Evolutionary conservation across 2,113 vertebrate genomes (phyloP).

Genomic region (Spea bombifrons): DNA sequence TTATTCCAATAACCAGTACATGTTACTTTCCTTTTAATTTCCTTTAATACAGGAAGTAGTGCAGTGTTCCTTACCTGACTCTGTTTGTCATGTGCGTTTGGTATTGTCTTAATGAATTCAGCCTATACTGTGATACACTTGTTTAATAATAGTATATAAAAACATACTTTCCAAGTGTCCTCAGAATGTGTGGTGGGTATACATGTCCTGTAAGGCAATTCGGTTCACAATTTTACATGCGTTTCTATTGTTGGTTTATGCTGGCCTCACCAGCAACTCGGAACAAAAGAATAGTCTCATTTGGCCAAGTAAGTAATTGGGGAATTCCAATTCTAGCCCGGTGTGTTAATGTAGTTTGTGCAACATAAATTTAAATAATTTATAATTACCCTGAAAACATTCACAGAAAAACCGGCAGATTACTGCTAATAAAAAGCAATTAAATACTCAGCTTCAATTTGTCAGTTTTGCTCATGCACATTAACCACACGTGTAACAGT

Average conservation of each 20-base stretch:
- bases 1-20: slow-evolving; percentile 9
- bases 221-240: no score
- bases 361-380: slow-evolving; percentile 12
- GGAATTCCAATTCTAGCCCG: not conserved
- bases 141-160: no score
- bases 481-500: slow-evolving; percentile 57
- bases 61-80: not conserved
- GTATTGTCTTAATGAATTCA: slow-evolving; percentile 29
- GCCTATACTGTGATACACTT: not conserved
- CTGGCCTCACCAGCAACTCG: not conserved
- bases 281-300: not conserved
- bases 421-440: slow-evolving; percentile 68
- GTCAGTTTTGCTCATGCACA: slow-evolving; percentile 59
- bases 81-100: slow-evolving; percentile 1
- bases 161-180: no score
- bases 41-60: not conserved
- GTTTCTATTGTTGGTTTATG: not conserved
- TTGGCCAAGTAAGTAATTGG: not conserved
- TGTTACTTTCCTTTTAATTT: slow-evolving; percentile 34
- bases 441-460: slow-evolving; percentile 69
- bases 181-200: no score
- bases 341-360: not conserved
- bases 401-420: slow-evolving; percentile 57
- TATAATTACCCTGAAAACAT: slow-evolving; percentile 52
- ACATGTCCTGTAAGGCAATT: no score